phyloP scores from a whole-genome alignment of 1,140 invertebrate species.

The Philaenus spumarius region DNA sequence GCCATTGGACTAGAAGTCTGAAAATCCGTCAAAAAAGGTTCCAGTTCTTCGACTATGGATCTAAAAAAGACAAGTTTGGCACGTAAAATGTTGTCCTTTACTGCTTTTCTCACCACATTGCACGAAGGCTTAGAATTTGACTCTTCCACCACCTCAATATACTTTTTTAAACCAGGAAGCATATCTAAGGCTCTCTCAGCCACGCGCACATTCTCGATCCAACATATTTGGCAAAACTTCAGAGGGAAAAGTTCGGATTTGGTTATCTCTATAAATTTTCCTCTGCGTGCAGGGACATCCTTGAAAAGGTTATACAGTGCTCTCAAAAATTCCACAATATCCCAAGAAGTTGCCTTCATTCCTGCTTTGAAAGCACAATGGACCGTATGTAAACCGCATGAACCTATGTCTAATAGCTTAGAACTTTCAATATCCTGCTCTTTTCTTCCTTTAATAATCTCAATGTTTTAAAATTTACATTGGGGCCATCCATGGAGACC shows the following conservation, averaged over 20 bases:
- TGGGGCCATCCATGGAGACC: conserved; percentile 20
- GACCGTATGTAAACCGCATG: conserved; percentile 27
- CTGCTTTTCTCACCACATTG: too few species aligned
- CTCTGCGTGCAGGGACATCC: conserved; percentile 25
- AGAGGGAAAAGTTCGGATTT: conserved; percentile 23
- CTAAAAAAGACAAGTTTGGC: too few species aligned
- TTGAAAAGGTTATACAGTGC: conserved; percentile 24
- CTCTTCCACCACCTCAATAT: not conserved
- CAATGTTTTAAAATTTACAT: conserved; percentile 21
- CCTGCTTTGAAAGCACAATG: conserved; percentile 29
- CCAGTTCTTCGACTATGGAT: too few species aligned
- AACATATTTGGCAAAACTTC: conserved; percentile 29
- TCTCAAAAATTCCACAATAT: conserved; percentile 25
- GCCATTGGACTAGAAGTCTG: too few species aligned
- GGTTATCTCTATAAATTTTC: conserved; percentile 18
- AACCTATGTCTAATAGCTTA: too few species aligned
- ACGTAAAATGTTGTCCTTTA: too few species aligned
- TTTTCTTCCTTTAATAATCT: too few species aligned
- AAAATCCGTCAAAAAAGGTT: too few species aligned
- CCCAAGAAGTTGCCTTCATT: conserved; percentile 23
- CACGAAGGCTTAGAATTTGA: not conserved
- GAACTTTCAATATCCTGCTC: too few species aligned
- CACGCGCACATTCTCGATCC: conserved; percentile 29
- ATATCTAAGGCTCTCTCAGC: conserved; percentile 20
- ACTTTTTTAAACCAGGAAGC: not conserved